phyloP scores from a whole-genome alignment of 2,797 vertebrate genomes.

The Phaenicophaeus curvirostris region DNA sequence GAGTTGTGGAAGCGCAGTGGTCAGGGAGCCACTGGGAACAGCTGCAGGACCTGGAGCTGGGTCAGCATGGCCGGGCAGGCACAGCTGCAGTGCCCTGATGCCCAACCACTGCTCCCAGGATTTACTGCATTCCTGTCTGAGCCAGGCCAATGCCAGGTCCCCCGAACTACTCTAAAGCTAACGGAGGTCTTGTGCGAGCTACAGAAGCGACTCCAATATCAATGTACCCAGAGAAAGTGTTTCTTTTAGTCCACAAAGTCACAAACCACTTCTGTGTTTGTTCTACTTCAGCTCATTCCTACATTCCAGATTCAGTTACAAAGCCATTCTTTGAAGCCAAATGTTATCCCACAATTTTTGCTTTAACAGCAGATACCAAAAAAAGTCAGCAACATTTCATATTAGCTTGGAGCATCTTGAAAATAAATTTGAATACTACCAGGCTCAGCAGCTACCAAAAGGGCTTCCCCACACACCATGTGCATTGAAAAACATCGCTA shows the following conservation, averaged over 20 bases:
- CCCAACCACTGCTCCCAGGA: not conserved
- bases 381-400: not conserved
- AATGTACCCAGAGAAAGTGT: not conserved
- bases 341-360: not conserved
- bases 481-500: not conserved
- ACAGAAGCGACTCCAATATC: not conserved
- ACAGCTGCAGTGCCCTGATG: not conserved
- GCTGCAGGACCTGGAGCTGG: too few relatives aligned
- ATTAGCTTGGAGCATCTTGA: not conserved
- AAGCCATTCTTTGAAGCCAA: not conserved
- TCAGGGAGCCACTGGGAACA: too few relatives aligned
- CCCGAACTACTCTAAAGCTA: not conserved
- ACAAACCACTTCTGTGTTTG: not conserved
- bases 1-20: not conserved
- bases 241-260: not conserved
- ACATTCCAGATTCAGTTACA: not conserved
- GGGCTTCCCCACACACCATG: not conserved
- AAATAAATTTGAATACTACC: not conserved
- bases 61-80: too few relatives aligned
- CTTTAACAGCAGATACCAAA: not conserved
- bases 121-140: not conserved
- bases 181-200: not conserved
- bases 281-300: not conserved
- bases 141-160: not conserved
- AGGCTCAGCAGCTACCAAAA: not conserved